phyloP scores from a whole-genome alignment of 2,797 vertebrate species.

The Mico argentatus region DNA sequence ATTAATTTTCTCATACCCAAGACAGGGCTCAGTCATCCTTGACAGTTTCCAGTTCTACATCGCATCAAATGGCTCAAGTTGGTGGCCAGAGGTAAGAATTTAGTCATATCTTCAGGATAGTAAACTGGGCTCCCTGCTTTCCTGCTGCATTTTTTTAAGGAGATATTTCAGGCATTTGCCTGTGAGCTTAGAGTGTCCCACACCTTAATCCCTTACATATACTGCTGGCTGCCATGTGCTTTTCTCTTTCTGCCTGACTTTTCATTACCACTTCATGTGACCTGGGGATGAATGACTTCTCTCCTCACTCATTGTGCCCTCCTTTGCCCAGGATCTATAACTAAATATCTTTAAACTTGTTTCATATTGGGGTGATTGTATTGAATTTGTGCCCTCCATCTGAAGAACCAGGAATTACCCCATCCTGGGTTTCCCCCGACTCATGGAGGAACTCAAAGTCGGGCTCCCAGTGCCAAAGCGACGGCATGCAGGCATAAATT shows the following conservation, averaged over 20 bases:
- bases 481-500: background rate
- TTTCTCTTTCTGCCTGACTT: background rate
- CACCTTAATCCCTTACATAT: background rate
- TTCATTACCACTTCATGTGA: background rate
- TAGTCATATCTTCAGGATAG: background rate
- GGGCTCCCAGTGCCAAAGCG: background rate
- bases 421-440: background rate
- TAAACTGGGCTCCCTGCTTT: background rate
- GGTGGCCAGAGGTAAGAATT: background rate
- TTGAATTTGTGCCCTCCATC: background rate
- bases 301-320: background rate
- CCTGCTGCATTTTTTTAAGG: background rate
- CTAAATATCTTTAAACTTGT: background rate
- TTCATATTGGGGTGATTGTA: background rate
- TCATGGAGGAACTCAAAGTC: background rate
- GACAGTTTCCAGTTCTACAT: background rate
- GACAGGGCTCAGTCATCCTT: background rate
- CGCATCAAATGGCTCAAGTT: background rate
- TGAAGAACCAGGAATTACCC: background rate
- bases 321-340: background rate
- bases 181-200: background rate
- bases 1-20: background rate
- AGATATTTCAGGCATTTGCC: background rate
- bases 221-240: background rate
- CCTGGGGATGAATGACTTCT: background rate